Conservation (phyloP, 2,888 invertebrate species). For the Caenorhabditis sp. region DNA sequence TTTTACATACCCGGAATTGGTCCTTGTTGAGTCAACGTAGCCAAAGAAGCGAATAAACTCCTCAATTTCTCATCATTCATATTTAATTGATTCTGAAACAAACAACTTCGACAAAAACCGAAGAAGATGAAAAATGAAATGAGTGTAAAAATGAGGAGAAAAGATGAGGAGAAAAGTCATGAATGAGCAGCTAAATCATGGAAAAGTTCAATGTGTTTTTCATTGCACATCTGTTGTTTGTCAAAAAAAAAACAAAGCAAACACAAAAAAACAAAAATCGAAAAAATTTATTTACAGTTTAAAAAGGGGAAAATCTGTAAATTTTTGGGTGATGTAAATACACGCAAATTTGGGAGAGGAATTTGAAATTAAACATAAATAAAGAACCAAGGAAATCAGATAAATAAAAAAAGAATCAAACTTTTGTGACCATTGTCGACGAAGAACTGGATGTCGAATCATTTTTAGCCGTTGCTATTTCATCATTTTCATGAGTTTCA, state of each 20-base stretch:
- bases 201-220: background rate
- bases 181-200: background rate
- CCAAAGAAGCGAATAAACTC: conserved; percentile 49
- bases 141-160: background rate
- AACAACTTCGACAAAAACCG: background rate
- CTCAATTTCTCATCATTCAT: conserved; percentile 54
- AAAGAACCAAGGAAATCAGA: too few species aligned
- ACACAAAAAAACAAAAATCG: too few species aligned
- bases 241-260: too few species aligned
- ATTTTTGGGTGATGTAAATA: too few species aligned
- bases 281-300: too few species aligned
- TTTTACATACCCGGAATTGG: conserved; percentile 45
- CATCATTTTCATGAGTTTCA: background rate
- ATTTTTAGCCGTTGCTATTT: background rate
- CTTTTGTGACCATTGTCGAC: background rate
- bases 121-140: background rate
- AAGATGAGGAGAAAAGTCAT: background rate
- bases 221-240: background rate
- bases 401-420: background rate
- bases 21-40: conserved; percentile 51
- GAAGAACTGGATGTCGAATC: too few species aligned
- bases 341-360: too few species aligned
- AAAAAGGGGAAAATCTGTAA: too few species aligned
- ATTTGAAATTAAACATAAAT: too few species aligned
- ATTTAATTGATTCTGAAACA: background rate